phyloP scores from a whole-genome alignment of 1,140 invertebrate genomes.

The Drosophila funebris region DNA sequence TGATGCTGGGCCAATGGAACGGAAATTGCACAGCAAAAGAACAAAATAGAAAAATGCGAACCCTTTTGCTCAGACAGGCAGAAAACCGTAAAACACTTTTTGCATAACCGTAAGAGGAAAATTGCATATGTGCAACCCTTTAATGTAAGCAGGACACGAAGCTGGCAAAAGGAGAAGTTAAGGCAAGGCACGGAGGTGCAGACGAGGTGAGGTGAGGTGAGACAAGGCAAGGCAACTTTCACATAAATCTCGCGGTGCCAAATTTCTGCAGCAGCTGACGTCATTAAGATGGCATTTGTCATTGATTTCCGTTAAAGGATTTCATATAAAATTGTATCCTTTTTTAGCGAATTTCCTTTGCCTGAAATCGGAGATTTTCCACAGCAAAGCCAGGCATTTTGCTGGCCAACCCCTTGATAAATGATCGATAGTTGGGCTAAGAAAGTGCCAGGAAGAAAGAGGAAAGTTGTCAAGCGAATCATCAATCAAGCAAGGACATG shows the following conservation, averaged over 20 bases:
- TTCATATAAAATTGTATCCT: constrained; percentile 53
- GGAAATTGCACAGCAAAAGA: constrained; percentile 26
- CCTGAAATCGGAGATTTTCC: constrained; percentile 67
- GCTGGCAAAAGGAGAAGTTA: background rate
- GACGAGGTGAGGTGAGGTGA: background rate
- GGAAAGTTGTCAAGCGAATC: constrained; percentile 14
- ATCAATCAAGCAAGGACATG: constrained; percentile 35
- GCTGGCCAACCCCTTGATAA: constrained; percentile 14
- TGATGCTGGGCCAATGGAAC: constrained; percentile 34
- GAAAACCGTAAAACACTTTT: constrained; percentile 72
- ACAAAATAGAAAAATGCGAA: constrained; percentile 28
- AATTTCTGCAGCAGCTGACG: constrained; percentile 65
- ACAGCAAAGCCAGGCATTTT: background rate
- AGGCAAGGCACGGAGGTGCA: too few relatives aligned
- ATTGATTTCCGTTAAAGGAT: constrained; percentile 64
- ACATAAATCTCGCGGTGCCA: constrained; percentile 63
- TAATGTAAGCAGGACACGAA: constrained; percentile 20
- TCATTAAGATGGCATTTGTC: constrained; percentile 74
- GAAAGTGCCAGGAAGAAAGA: constrained; percentile 38
- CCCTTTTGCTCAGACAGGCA: constrained; percentile 73
- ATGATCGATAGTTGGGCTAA: constrained; percentile 54
- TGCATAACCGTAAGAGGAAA: constrained; percentile 37
- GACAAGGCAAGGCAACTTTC: constrained; percentile 41
- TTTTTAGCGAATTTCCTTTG: constrained; percentile 41
- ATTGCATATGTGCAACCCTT: constrained; percentile 54